Base-by-base conservation (phyloP, 2,888 invertebrate genomes). In the Euclidia mi region DNA sequence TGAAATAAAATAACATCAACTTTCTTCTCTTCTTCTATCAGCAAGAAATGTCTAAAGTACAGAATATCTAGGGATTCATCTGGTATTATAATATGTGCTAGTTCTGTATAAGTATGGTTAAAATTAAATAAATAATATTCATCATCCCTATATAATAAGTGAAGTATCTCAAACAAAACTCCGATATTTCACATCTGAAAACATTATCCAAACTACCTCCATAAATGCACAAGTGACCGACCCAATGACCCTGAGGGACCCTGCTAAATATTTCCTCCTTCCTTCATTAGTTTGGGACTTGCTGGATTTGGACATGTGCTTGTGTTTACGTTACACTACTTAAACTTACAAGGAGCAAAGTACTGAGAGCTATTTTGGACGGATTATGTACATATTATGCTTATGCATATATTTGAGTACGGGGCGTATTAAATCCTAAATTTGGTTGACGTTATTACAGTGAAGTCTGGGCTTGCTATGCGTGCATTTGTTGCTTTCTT, bases 201-300 rank as follows among this genome's bases (percentile, higher is more conserved):
- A 40, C 3, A 32, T 9, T 41, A 34, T 49, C 34, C 41, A n/a
- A 48, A 14, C 17, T 34, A 14, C 12, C 35, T 10, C 47, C 12
- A 25, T 20, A 18, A 55, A 55, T 35, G 17, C 28, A 29, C 34
- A 28, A 42, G 34, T 42, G 47, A 35, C 17, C 34, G 25, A 9
- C 57, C 37, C 29, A 14, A 12, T 46, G 42, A 48, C 44, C 53
- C 34, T 29, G 14, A 10, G 50, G 50, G 32, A 55, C 40, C 47
- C 20, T 42, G 34, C 40, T 41, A 45, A 63, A 55, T 62, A 55
- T 34, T 58, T 58, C 59, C 44, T 18, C 17, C 20, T 15, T 45
- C 17, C 35, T 42, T 42, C 46, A 47, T n/a, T n/a, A 55, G 47
- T 31, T 29, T 11, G 42, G 10, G 17, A 42, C 28, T 52, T 41